Conservation (phyloP, 2,797 vertebrate genomes). For the Halcyon badia region DNA sequence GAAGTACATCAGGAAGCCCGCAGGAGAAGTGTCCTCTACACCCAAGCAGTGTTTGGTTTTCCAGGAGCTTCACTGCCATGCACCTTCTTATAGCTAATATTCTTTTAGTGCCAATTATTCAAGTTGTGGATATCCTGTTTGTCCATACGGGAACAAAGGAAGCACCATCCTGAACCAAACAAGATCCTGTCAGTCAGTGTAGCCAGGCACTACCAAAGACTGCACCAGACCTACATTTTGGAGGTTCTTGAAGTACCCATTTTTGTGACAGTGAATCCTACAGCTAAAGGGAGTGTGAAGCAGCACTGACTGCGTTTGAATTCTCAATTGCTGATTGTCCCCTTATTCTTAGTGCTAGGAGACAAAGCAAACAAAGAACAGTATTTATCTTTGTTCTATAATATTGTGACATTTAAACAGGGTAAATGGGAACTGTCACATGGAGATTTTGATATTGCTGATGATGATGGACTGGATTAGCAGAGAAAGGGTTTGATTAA, state of each 20-base stretch:
- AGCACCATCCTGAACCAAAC: background rate
- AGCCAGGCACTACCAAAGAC: background rate
- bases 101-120: background rate
- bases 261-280: background rate
- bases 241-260: background rate
- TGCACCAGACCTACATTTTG: background rate
- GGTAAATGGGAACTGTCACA: background rate
- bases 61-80: background rate
- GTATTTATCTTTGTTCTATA: slow-evolving; percentile 20
- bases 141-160: background rate
- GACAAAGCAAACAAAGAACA: slow-evolving; percentile 38
- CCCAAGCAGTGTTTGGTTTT: background rate
- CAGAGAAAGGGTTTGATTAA: slow-evolving; percentile 27
- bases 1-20: background rate
- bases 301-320: background rate
- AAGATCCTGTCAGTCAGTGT: background rate
- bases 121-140: background rate
- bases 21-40: background rate
- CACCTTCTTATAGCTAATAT: background rate
- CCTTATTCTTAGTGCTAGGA: background rate
- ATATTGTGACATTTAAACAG: slow-evolving; percentile 22
- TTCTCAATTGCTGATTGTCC: background rate
- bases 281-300: background rate
- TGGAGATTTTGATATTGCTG: slow-evolving; percentile 1
- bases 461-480: background rate